phyloP scores from a whole-genome alignment of 30 jellyfish, hydroid and myxozoan genomes.

The Rhopilema esculentum region DNA sequence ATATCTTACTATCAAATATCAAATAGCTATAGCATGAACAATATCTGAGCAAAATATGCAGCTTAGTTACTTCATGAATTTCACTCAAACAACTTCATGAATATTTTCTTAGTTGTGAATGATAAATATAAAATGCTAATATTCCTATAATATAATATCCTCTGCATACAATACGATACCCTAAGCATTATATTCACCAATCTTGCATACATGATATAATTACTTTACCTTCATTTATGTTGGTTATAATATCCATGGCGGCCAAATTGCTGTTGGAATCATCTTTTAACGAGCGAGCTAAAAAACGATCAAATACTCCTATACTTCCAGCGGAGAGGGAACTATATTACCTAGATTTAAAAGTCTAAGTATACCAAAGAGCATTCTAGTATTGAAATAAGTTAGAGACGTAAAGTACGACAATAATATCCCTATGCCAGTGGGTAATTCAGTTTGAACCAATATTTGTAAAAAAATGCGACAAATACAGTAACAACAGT shows the following conservation, averaged over 20 bases:
- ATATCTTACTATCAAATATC: too few relatives aligned
- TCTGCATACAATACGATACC: not conserved
- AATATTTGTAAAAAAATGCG: too few relatives aligned
- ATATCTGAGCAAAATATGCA: too few relatives aligned
- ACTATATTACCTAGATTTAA: too few relatives aligned
- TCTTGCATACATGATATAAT: too few relatives aligned
- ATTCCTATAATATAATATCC: not conserved
- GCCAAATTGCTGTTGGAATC: not conserved
- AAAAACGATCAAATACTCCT: not conserved
- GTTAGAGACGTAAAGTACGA: too few relatives aligned
- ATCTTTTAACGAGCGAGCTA: not conserved
- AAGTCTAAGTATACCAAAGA: too few relatives aligned
- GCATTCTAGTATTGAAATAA: too few relatives aligned
- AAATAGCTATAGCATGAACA: too few relatives aligned
- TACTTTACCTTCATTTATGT: not conserved
- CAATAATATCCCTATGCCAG: too few relatives aligned
- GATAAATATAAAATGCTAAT: not conserved
- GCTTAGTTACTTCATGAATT: not conserved
- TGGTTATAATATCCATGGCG: conserved; percentile 5
- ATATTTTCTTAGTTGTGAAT: not conserved
- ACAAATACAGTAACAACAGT: too few relatives aligned
- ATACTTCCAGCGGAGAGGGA: not conserved
- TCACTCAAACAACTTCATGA: not conserved
- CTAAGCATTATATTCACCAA: not conserved
- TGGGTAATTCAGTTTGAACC: too few relatives aligned